Base-by-base conservation (phyloP, 1,140 invertebrate genomes). In the Diploscapter pachys region DNA sequence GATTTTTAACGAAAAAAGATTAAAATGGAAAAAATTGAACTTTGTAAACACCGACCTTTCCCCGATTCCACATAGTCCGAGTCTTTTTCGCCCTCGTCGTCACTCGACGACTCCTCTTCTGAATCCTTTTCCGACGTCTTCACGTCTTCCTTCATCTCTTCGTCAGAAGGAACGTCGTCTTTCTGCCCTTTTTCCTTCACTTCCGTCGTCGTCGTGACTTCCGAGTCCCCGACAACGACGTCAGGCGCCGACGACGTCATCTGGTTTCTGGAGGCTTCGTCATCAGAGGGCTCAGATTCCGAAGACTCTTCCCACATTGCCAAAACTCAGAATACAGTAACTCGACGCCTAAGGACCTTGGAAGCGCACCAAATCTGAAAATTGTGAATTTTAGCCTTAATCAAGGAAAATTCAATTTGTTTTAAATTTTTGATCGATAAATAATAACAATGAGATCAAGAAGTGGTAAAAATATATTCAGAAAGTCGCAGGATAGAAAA, bases 101-200 rank as follows among this genome's bases (percentile, higher is more conserved):
- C 57, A 59, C 57, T 71, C 69, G 69, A 11, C n/a, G 49, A 13
- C 49, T 72, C 71, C 49, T 73, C 71, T 9, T 72, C 71, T 65
- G 31, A 31, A n/a, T 72, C 71, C 31, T 74, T 70, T 13, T 49
- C 71, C n/a, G 52, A 75, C n/a, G 78, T 52, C 74, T 77, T 71
- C 9, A 6, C 3, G 50, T 61, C 75, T 49, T 65, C 70, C 78
- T 80, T 71, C 31, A n/a, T 8, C 50, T 77, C 11, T n/a, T 59
- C 59, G 13, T 61, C 51, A 74, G 71, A 51, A 61, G 9, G 65
- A 13, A 50, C 3, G 4, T 72, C 31, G 31, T 31, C 4, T 63
- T 13, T 63, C 50, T 63, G 4, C 50, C 11, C 4, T 48, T 63
- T 63, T 5, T 5, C 4, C 5, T 4, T 48, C 4, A 4, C 62